Evolutionary conservation across 2,888 invertebrate genomes (phyloP), one percentile per base, ranked within the genome.

Genomic region (Trachelus stipa): DNA sequence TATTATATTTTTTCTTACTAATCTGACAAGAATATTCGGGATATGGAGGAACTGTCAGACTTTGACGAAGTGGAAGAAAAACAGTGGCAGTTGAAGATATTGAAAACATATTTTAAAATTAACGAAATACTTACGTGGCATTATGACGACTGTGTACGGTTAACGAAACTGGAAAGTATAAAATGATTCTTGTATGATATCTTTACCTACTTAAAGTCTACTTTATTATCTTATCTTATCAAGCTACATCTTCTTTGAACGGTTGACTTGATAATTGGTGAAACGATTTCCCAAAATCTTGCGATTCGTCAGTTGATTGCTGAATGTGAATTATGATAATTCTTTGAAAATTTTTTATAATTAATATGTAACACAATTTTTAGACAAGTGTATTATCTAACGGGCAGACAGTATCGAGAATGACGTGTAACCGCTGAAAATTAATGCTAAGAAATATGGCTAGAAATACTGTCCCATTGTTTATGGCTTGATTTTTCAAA

Each of bases 161-260:
- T 34, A 74, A 73, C 69, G 77, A 74, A 79, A 34, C 71, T 31
- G 74, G 12, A 77, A 81, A 80, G 69, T 75, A 68, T 79, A n/a
- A 79, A 83, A 80, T 88, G 82, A 83, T 69, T 68, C 83, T 83
- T 83, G 84, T 86, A 85, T 78, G 68, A 73, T 37, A 74, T 73
- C 35, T 35, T 68, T 80, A 77, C 76, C 79, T 76, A 74, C 78
- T 85, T 87, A 87, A 85, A 86, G 74, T 23, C 78, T 73, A 30
- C 69, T 68, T 78, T 77, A 87, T 88, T 88, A 88, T 88, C 88
- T 88, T 88, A 88, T 88, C 88, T 68, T 77, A 74, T 80, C 75
- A 23, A 56, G 1, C 40, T 37, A 37, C 4, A 4, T 37, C 77
- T 34, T 81, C 71, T 40, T 74, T 34, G 73, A 76, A 74, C 83